Percentiles rank a stretch among this genome's conserved stretches.
Evolutionary conservation across 2,113 vertebrate genomes (phyloP).

Genomic region (Centropus bengalensis): DNA sequence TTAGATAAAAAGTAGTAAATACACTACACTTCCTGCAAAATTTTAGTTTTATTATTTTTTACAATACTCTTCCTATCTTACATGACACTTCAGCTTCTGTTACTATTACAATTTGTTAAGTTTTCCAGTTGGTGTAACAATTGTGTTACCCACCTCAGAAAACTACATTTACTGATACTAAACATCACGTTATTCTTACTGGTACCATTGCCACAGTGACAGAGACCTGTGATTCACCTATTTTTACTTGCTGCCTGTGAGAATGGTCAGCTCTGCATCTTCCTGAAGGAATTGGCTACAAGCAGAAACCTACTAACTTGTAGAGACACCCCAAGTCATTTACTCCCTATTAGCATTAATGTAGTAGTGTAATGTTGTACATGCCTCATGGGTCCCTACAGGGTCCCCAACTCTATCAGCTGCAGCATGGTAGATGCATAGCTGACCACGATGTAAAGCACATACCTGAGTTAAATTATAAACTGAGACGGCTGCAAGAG

Average conservation of each 20-base stretch:
- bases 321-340: background rate
- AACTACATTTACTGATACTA: background rate
- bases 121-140: background rate
- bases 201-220: background rate
- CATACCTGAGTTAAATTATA: background rate
- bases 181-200: background rate
- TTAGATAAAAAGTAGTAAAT: background rate
- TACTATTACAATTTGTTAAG: background rate
- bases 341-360: background rate
- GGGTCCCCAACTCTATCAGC: background rate
- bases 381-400: background rate
- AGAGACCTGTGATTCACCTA: background rate
- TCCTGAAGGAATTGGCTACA: background rate
- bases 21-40: background rate
- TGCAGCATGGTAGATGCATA: background rate
- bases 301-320: background rate
- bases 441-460: rapidly evolving
- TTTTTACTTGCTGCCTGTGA: background rate
- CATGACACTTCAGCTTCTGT: background rate
- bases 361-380: background rate
- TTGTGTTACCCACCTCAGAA: background rate
- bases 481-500: background rate
- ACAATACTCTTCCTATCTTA: background rate
- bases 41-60: background rate
- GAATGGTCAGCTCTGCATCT: background rate